Evolutionary conservation across 2,797 vertebrate species (phyloP).

Genomic region (Sebastes nivosus): DNA sequence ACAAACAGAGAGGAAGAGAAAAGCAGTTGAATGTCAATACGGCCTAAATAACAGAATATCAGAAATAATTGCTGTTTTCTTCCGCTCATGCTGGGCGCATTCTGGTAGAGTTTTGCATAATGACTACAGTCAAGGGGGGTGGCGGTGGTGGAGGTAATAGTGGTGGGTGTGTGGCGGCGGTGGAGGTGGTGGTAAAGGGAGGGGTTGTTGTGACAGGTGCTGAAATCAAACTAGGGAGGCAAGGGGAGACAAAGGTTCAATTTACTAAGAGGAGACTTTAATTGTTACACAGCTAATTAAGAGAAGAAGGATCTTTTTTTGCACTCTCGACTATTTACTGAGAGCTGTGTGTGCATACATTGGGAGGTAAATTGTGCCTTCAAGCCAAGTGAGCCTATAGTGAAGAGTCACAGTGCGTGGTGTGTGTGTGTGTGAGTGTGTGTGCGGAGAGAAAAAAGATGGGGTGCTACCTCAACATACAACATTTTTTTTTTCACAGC

Average conservation of each 20-base stretch:
- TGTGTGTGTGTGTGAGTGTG: not conserved
- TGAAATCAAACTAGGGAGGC: slow-evolving; percentile 95
- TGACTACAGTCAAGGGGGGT: slow-evolving; percentile 85
- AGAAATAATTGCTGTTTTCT: slow-evolving; percentile 99
- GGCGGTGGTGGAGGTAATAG: slow-evolving; percentile 58
- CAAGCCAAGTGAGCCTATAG: slow-evolving; percentile 85
- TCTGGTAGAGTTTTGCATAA: slow-evolving; percentile 97
- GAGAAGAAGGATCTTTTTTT: slow-evolving; percentile 90
- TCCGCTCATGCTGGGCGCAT: slow-evolving; percentile 92
- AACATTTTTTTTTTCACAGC: slow-evolving; percentile 89
- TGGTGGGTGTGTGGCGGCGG: slow-evolving; percentile 53
- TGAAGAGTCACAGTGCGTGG: slow-evolving; percentile 11
- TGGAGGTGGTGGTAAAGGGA: slow-evolving; percentile 67
- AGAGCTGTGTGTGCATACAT: slow-evolving; percentile 91
- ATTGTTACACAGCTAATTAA: slow-evolving; percentile 99
- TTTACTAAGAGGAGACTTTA: slow-evolving; percentile 99
- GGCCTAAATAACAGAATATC: slow-evolving; percentile 99
- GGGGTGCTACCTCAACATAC: slow-evolving; percentile 86
- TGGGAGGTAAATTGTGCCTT: slow-evolving; percentile 92
- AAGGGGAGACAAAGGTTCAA: slow-evolving; percentile 97
- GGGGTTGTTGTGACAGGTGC: slow-evolving; percentile 99
- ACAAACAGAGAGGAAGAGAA: slow-evolving; percentile 42
- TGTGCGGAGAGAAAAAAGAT: slow-evolving; percentile 5
- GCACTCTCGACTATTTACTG: slow-evolving; percentile 93
- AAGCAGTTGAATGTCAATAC: slow-evolving; percentile 90